phyloP scores from a whole-genome alignment of 2,797 vertebrate species.

The Notolepis coatsorum region DNA sequence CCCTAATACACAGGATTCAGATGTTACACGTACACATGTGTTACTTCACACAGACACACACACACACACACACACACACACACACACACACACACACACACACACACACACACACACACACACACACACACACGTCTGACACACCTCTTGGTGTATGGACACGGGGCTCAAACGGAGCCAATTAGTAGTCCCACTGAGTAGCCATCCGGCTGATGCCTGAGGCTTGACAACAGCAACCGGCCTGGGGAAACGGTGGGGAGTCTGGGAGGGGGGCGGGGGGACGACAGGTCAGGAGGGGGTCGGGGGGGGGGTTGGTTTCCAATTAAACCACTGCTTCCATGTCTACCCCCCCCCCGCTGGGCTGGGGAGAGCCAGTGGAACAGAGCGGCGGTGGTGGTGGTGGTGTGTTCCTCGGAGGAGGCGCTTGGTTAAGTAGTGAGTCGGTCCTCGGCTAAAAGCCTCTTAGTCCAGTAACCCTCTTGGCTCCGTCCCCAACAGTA shows the following conservation, averaged over 20 bases:
- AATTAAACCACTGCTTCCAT: slow-evolving; percentile 79
- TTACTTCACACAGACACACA: neutral
- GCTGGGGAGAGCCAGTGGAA: slow-evolving; percentile 51
- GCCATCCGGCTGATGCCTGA: slow-evolving; percentile 83
- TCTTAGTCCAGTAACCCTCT: too few relatives aligned
- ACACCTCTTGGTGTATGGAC: slow-evolving; percentile 43
- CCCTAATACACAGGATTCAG: too few relatives aligned
- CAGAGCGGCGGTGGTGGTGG: slow-evolving; percentile 4
- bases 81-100: slow-evolving; percentile 13
- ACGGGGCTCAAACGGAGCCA: slow-evolving; percentile 75
- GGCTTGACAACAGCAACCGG: slow-evolving; percentile 84
- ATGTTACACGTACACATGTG: too few relatives aligned
- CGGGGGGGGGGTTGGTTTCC: slow-evolving; percentile 61
- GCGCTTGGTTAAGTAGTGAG: slow-evolving; percentile 30
- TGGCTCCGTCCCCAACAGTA: too few relatives aligned
- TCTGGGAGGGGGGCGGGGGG: slow-evolving; percentile 37
- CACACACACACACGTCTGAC: slow-evolving; percentile 37
- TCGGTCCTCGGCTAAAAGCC: too few relatives aligned
- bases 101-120: slow-evolving; percentile 21
- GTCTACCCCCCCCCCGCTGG: slow-evolving; percentile 67
- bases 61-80: neutral
- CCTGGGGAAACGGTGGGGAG: slow-evolving; percentile 58
- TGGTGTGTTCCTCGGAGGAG: slow-evolving; percentile 47
- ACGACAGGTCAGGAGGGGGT: slow-evolving; percentile 40
- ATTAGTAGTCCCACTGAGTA: slow-evolving; percentile 87